Base-by-base conservation (phyloP, 2,113 vertebrate species). In the Notarius quadriscutis region DNA sequence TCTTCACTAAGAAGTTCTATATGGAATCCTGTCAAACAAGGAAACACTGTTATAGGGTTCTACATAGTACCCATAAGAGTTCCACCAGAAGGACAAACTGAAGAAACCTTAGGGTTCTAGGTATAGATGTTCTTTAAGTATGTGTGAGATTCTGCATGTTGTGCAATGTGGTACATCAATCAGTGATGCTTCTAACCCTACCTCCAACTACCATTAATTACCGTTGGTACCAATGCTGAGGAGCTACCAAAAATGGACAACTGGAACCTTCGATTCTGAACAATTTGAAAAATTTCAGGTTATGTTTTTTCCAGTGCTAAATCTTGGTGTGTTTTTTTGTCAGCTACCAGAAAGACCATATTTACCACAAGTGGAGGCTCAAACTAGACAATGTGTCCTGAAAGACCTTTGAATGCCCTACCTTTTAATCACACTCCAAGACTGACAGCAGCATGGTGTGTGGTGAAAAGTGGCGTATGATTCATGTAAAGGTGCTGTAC, bases 401-500 rank as follows among this genome's bases (percentile, higher is more conserved):
- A 71, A 84, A 71, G 67, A 71, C 83, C 83, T 72, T 60, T 18
- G 20, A 85, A 67, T 53, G 48, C 60, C 55, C 48, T 15, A 62
- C 60, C 34, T 7, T 41, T 69, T 81, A 82, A 87, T 87, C 84
- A 81, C 77, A 41, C 27, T 53, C 48, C 85, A 51, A 74, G 27
- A 67, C 77, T 30, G 60, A 80, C 18, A 77, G 77, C 83, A 30
- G 79, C 71, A 82, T 74, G 79, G 65, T 72, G 81, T 25, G 60
- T 25, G 51, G 74, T 71, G 74, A 78, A 83, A 67, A 77, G 79
- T 87, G 89, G 58, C 58, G 48, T 63, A 87, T 89, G 83, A 89
- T 84, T 88, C 72, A 84, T 84, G 84, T 65, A 83, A 81, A 84
- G 34, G 81, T 82, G 74, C 85, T n/a, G 55, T 58, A 86, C 87